These are phyloP conservation scores for Cherax destructor DNA, from an alignment of 1,140 invertebrate species.

Conservation along the genomic window DNA sequence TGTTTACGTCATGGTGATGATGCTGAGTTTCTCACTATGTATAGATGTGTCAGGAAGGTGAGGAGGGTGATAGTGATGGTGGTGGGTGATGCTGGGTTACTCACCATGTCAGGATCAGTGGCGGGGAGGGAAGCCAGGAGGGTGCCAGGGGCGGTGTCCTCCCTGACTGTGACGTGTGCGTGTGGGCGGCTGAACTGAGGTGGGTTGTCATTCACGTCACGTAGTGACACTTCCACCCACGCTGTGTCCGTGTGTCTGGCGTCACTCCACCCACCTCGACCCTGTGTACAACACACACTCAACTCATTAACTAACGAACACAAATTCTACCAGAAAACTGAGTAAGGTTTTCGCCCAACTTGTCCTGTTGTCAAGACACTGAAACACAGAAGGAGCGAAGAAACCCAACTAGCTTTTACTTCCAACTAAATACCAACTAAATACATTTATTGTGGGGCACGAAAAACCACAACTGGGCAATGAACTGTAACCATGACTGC, in stretches of 20 bases:
- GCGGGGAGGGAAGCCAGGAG: conserved; percentile 24
- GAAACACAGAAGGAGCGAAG: background rate
- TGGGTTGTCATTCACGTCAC: conserved; percentile 44
- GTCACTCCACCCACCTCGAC: conserved; percentile 41
- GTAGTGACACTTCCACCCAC: conserved; percentile 22
- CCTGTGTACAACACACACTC: background rate
- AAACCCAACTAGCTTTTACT: no score
- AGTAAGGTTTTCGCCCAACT: background rate
- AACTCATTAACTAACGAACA: background rate
- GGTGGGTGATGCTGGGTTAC: background rate
- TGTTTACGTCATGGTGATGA: no score
- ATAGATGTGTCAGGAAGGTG: no score
- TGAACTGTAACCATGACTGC: background rate
- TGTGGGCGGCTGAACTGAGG: conserved; percentile 9
- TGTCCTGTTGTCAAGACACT: no score
- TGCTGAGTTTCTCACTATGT: no score
- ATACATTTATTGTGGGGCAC: no score
- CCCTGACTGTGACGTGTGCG: conserved; percentile 28
- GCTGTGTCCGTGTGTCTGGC: conserved; percentile 33
- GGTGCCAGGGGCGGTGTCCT: conserved; percentile 21
- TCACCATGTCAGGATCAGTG: conserved; percentile 24
- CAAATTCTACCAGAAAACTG: background rate
- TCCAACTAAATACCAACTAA: no score
- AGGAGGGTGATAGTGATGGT: no score
- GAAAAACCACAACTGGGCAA: no score